Conservation (phyloP, 2,888 invertebrate species). For the Acanthococcus lagerstroemiae region DNA sequence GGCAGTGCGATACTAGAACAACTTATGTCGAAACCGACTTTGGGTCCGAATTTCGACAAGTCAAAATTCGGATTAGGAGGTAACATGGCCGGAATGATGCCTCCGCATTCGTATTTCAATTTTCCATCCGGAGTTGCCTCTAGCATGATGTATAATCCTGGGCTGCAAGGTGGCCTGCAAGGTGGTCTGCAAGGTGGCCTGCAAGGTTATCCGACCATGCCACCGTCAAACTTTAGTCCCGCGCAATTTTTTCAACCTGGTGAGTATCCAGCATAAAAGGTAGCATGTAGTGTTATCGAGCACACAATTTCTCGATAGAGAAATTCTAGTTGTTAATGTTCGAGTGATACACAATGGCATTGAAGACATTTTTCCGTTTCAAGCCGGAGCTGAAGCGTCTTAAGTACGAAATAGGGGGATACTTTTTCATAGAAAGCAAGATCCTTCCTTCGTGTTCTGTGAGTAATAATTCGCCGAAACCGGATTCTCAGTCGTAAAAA, state of each 20-base stretch:
- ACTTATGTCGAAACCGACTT: constrained; percentile 21
- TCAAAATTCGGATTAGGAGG: constrained; percentile 9
- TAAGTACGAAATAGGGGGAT: no score
- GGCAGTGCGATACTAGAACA: constrained; percentile 22
- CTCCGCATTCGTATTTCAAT: constrained; percentile 20
- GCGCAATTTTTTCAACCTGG: constrained; percentile 17
- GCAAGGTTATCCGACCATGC: constrained; percentile 26
- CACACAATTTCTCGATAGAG: no score
- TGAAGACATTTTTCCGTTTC: no score
- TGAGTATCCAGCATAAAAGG: no score
- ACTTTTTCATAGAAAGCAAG: no score
- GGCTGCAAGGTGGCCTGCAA: constrained; percentile 23
- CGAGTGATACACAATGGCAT: no score
- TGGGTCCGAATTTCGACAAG: constrained; percentile 19
- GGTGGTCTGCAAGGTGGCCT: constrained; percentile 17
- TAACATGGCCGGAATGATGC: constrained; percentile 4
- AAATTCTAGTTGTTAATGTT: no score
- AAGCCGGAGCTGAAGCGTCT: no score
- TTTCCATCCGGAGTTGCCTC: constrained; percentile 12
- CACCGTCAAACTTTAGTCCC: constrained; percentile 7
- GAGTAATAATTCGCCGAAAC: no score
- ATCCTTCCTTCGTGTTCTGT: no score
- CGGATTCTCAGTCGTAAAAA: no score
- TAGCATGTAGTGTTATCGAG: no score
- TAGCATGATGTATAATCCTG: constrained; percentile 21